Conservation (phyloP, 2,113 vertebrate genomes). For the Solea senegalensis region DNA sequence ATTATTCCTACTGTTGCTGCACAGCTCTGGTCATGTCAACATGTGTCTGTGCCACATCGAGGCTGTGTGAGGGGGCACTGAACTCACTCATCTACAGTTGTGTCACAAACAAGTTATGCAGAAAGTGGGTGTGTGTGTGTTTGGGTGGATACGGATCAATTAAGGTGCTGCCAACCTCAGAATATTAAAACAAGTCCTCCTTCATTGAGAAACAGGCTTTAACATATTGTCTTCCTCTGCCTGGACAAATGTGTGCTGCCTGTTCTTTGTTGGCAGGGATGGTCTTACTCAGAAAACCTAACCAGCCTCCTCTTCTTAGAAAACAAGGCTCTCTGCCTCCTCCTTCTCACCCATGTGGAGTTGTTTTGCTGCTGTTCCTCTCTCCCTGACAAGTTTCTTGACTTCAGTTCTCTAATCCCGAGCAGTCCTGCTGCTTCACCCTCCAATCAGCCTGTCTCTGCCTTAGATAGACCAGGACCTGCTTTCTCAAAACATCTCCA, state of each 20-base stretch:
- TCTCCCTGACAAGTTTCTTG: conserved; percentile 29
- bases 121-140: conserved; percentile 39
- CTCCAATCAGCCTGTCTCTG: conserved; percentile 35
- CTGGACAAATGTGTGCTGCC: conserved; percentile 19
- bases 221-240: conserved; percentile 25
- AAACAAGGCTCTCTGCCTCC: conserved; percentile 34
- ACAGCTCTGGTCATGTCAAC: conserved; percentile 22
- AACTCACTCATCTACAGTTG: conserved; percentile 70
- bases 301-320: conserved; percentile 38
- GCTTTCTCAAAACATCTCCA: conserved; percentile 38
- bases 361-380: conserved; percentile 55
- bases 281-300: conserved; percentile 48
- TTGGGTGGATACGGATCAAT: conserved; percentile 27
- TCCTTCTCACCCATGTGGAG: conserved; percentile 19
- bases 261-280: conserved; percentile 18
- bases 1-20: conserved; percentile 19
- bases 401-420: conserved; percentile 38
- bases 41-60: conserved; percentile 29
- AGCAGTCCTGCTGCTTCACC: conserved; percentile 74
- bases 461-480: conserved; percentile 3
- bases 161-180: conserved; percentile 65
- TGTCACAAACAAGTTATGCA: conserved; percentile 55
- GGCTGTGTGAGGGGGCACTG: conserved; percentile 33
- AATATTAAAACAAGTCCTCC: conserved; percentile 13
- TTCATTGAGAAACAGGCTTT: conserved; percentile 27